Percentiles rank a stretch among this genome's conserved stretches.
phyloP scores from a whole-genome alignment of 2,797 vertebrate genomes.

The Cryptoblepharus egeriae region DNA sequence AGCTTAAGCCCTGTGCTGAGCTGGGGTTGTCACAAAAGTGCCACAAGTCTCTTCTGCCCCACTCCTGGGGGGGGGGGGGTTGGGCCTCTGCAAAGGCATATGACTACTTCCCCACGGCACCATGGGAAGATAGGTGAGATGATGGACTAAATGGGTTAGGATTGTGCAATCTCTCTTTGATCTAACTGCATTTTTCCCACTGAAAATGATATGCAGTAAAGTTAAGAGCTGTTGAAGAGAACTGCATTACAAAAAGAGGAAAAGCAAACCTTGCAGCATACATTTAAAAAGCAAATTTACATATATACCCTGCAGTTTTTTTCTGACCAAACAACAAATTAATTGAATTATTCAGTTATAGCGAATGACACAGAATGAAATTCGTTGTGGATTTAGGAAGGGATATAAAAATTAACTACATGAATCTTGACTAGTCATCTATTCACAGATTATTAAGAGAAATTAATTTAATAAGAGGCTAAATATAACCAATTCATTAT shows the following conservation, averaged over 20 bases:
- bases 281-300: slow-evolving; percentile 3
- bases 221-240: neutral
- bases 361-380: neutral
- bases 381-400: neutral
- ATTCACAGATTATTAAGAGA: neutral
- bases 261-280: neutral
- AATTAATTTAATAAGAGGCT: slow-evolving; percentile 24
- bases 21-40: no score
- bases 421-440: slow-evolving; percentile 13
- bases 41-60: no score
- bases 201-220: neutral
- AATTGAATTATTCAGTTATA: slow-evolving; percentile 15
- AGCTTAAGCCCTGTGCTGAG: no score
- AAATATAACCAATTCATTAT: slow-evolving; percentile 24
- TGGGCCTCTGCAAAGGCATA: no score
- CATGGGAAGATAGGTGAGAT: no score
- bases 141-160: no score
- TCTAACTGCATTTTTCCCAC: neutral
- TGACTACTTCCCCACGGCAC: no score
- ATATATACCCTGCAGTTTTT: neutral
- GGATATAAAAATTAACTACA: slow-evolving; percentile 31
- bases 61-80: no score
- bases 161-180: neutral
- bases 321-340: slow-evolving; percentile 11
- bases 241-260: neutral